phyloP scores from a whole-genome alignment of 2,113 vertebrate genomes.

The Nycticebus coucang region DNA sequence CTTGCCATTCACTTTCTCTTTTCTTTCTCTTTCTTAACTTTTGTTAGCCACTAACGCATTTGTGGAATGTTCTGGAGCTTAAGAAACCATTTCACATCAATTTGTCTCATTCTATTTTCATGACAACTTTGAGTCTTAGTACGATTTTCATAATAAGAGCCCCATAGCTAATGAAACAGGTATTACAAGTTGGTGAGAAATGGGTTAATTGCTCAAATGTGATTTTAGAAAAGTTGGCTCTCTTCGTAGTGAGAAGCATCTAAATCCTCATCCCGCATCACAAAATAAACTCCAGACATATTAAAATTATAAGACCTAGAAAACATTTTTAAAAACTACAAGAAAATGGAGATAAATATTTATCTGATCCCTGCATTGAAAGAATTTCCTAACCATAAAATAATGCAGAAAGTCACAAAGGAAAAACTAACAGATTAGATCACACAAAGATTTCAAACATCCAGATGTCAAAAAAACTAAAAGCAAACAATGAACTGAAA shows the following conservation, averaged over 20 bases:
- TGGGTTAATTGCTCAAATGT: background rate
- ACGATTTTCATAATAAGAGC: background rate
- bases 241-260: background rate
- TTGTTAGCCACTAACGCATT: background rate
- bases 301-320: constrained; percentile 1
- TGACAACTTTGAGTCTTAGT: background rate
- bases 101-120: background rate
- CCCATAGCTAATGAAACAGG: background rate
- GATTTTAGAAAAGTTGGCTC: background rate
- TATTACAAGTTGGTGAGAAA: background rate
- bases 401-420: background rate
- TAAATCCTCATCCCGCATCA: background rate
- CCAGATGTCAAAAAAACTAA: constrained; percentile 27
- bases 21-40: background rate
- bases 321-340: background rate
- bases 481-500: constrained; percentile 43
- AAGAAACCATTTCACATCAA: background rate
- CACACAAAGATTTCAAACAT: constrained; percentile 5
- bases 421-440: background rate
- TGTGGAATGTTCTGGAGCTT: background rate
- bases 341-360: constrained; percentile 7
- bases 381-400: constrained; percentile 23
- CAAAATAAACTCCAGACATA: constrained; percentile 14
- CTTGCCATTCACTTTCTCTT: background rate
- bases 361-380: background rate